These are phyloP conservation scores for Cheilosia vulpina DNA, from an alignment of 2,888 invertebrate species.

Conservation along the genomic window DNA sequence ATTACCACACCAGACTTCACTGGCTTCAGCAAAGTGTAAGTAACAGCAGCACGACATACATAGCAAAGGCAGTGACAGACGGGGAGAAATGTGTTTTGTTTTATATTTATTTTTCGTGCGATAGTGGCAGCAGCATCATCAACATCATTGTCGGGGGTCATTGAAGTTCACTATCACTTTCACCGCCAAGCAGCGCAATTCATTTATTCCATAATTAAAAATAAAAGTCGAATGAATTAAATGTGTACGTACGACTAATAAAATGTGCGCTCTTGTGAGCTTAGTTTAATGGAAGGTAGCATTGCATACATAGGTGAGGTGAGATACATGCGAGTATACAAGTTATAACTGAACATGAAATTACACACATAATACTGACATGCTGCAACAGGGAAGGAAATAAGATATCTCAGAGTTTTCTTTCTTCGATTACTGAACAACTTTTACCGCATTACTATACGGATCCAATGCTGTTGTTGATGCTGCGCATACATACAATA, in stretches of 20 bases:
- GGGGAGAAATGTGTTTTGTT: constrained; percentile 57
- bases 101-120: constrained; percentile 38
- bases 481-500: constrained; percentile 1
- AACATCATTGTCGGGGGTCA: constrained; percentile 78
- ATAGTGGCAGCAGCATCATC: constrained; percentile 32
- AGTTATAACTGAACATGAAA: constrained; percentile 32
- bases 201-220: constrained; percentile 66
- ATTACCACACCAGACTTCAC: constrained; percentile 62
- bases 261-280: constrained; percentile 34
- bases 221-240: constrained; percentile 6
- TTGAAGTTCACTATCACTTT: constrained; percentile 83
- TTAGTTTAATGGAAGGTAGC: constrained; percentile 3
- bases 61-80: constrained; percentile 50
- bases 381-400: constrained; percentile 58
- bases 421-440: constrained; percentile 67
- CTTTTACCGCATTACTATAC: constrained; percentile 53
- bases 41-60: constrained; percentile 45
- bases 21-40: constrained; percentile 8
- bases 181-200: constrained; percentile 76
- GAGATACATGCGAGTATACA: constrained; percentile 2
- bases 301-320: constrained; percentile 7
- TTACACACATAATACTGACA: constrained; percentile 36
- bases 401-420: constrained; percentile 43
- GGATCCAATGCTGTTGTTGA: neutral
- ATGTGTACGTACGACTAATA: constrained; percentile 43